Percentiles rank a stretch among this genome's conserved stretches.
Evolutionary conservation across 37 sponge, comb jelly and placozoan species (phyloP).

Genomic region (Halichondria panicea): DNA sequence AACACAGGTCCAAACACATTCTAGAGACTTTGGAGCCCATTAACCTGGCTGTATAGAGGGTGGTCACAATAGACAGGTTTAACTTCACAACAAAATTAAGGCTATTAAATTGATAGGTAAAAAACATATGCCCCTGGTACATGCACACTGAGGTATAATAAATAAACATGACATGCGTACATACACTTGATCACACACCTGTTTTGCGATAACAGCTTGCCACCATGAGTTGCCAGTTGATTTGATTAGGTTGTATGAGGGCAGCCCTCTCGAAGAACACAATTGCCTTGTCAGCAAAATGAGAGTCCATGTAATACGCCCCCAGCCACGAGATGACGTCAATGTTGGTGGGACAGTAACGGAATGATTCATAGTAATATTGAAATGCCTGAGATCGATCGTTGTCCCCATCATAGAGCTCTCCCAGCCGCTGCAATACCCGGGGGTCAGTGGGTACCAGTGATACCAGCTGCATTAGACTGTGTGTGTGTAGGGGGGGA

Average conservation of each 20-base stretch:
- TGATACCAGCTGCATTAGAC: slow-evolving; percentile 90
- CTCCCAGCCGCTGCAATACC: slow-evolving; percentile 82
- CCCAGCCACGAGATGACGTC: slow-evolving; percentile 96
- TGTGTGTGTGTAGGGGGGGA: slow-evolving; percentile 15
- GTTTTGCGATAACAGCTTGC: slow-evolving; percentile 90
- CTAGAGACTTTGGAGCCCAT: no score
- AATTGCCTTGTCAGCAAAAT: slow-evolving; percentile 91
- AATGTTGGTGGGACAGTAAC: slow-evolving; percentile 94
- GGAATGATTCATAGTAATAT: slow-evolving; percentile 89
- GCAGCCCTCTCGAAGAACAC: slow-evolving; percentile 92
- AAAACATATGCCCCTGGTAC: no score
- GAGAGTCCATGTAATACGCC: slow-evolving; percentile 94
- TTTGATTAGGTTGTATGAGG: slow-evolving; percentile 85
- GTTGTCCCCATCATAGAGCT: slow-evolving; percentile 79
- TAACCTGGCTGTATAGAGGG: no score
- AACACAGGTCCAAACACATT: no score
- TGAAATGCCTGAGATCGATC: slow-evolving; percentile 95
- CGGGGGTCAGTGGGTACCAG: slow-evolving; percentile 93
- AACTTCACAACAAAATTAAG: no score
- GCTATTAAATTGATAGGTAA: no score
- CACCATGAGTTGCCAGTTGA: slow-evolving; percentile 96
- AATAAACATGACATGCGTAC: no score
- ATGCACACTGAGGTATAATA: no score
- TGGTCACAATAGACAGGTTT: no score
- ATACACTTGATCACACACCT: slow-evolving; percentile 47